Conservation (phyloP, 2,888 invertebrate genomes). For the Serripes groenlandicus region DNA sequence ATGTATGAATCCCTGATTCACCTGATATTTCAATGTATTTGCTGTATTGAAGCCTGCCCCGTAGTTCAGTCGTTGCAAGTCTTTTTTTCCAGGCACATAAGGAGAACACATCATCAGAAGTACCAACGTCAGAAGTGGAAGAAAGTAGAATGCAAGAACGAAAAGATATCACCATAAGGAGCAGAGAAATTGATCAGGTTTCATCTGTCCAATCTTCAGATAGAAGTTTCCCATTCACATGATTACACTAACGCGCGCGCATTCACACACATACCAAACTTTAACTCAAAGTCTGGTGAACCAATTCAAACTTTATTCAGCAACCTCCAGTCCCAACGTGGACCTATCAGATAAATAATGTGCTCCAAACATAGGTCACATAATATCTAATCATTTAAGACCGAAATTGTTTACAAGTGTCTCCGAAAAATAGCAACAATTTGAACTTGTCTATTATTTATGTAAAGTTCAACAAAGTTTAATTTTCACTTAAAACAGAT, state of each 20-base stretch:
- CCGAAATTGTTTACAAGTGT: neutral
- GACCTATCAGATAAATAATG: too few relatives aligned
- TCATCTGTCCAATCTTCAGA: neutral
- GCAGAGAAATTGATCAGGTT: neutral
- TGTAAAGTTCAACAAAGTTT: neutral
- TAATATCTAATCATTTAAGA: neutral
- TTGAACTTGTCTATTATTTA: neutral
- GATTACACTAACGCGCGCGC: too few relatives aligned
- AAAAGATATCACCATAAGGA: neutral
- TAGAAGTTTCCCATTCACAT: too few relatives aligned
- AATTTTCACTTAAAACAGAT: too few relatives aligned
- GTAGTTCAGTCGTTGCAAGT: conserved; percentile 22
- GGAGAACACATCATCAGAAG: neutral
- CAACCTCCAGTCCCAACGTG: too few relatives aligned
- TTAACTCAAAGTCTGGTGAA: too few relatives aligned
- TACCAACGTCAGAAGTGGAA: neutral
- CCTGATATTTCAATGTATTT: neutral
- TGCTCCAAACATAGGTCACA: too few relatives aligned
- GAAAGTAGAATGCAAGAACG: neutral
- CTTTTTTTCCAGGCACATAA: neutral
- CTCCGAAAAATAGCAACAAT: neutral
- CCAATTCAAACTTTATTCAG: too few relatives aligned
- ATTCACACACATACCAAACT: too few relatives aligned
- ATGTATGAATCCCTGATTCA: conserved; percentile 38
- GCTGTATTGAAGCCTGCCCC: conserved; percentile 18